Conservation (phyloP, 2,113 vertebrate genomes). For the Aptenodytes forsteri region DNA sequence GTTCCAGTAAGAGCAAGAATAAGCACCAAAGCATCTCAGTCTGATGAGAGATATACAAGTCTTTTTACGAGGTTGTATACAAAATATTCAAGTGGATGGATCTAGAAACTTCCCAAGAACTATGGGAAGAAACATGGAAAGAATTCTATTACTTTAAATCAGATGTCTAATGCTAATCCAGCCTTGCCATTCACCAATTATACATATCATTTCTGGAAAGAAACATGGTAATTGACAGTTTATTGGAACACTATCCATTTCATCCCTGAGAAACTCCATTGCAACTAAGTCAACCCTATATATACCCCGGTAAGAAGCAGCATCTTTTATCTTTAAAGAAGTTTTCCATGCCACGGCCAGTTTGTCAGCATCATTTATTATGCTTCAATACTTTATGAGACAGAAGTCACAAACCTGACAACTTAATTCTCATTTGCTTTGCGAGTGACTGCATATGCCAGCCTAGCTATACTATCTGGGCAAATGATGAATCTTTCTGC, state of each 20-base stretch:
- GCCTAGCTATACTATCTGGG: neutral
- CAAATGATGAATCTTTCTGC: neutral
- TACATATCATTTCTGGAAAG: neutral
- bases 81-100: neutral
- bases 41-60: neutral
- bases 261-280: neutral
- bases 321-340: conserved; percentile 15
- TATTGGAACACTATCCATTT: neutral
- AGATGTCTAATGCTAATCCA: neutral
- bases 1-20: neutral
- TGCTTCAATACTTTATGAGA: neutral
- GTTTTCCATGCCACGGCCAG: neutral
- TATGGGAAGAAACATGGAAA: neutral
- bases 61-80: neutral
- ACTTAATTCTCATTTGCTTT: neutral
- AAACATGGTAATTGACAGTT: neutral
- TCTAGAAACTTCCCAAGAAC: neutral
- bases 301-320: neutral
- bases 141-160: neutral
- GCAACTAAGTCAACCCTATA: neutral
- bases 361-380: conserved; percentile 13
- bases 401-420: neutral
- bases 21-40: neutral
- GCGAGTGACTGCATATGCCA: neutral
- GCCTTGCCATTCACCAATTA: neutral